Conservation (phyloP, 2,797 vertebrate species). For the Sebastes kiyomatsui region DNA sequence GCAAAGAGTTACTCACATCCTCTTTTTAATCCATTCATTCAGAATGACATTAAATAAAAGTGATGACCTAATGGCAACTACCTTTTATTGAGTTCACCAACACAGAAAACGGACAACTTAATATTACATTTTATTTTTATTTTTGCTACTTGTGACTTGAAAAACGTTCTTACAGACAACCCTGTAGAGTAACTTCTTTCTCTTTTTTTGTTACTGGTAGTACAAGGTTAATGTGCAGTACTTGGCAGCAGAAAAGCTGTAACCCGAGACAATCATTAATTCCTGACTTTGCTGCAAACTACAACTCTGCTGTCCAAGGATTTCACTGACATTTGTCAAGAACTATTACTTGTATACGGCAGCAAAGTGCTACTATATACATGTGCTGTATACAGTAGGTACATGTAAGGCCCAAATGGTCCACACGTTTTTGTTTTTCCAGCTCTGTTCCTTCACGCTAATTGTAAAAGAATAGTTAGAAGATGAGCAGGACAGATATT, state of each 20-base stretch:
- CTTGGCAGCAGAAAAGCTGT: not conserved
- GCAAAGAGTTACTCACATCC: not conserved
- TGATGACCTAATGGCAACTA: not conserved
- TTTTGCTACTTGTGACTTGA: not conserved
- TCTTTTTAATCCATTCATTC: not conserved
- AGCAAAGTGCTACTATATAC: not conserved
- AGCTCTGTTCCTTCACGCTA: not conserved
- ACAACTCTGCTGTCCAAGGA: not conserved
- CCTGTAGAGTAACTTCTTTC: not conserved
- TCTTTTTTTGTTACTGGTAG: not conserved
- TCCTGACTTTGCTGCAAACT: not conserved
- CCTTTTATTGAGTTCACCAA: not conserved
- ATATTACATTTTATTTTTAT: too few relatives aligned
- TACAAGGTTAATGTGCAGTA: not conserved
- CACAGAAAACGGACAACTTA: not conserved
- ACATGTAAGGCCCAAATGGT: not conserved
- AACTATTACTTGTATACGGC: not conserved
- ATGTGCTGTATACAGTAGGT: not conserved
- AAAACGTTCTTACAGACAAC: not conserved
- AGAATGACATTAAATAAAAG: not conserved
- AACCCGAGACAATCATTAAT: not conserved
- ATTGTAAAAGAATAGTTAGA: not conserved
- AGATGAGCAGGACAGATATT: not conserved
- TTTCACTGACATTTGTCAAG: not conserved
- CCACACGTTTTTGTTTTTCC: not conserved